Evolutionary conservation across 2,888 invertebrate genomes (phyloP).

Genomic region (Atrina japonica): DNA sequence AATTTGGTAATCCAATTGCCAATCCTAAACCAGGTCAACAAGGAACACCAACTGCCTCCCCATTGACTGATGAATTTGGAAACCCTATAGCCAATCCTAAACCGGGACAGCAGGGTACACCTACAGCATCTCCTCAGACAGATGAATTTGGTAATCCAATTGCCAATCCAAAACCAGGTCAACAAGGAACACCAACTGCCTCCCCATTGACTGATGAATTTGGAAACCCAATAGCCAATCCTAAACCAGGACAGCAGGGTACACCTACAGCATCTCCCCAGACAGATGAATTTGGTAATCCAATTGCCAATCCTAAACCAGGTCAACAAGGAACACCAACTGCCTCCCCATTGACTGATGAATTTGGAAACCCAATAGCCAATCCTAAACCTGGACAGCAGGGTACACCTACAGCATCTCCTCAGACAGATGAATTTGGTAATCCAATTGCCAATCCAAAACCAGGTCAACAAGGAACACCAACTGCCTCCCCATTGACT

Average conservation of each 20-base stretch:
- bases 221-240: slow-evolving; percentile 13
- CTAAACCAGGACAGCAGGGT: background rate
- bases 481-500: slow-evolving; percentile 7
- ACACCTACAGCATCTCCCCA: background rate
- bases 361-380: slow-evolving; percentile 25
- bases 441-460: slow-evolving; percentile 14
- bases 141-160: slow-evolving; percentile 12
- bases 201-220: slow-evolving; percentile 16
- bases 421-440: background rate
- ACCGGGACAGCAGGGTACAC: slow-evolving; percentile 2
- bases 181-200: slow-evolving; percentile 35
- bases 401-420: background rate
- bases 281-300: background rate
- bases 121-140: slow-evolving; percentile 27
- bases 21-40: slow-evolving; percentile 11
- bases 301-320: slow-evolving; percentile 39
- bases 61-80: slow-evolving; percentile 15
- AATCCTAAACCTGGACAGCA: slow-evolving; percentile 3
- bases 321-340: slow-evolving; percentile 52
- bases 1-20: slow-evolving; percentile 14
- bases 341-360: slow-evolving; percentile 40
- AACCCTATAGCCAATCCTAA: slow-evolving; percentile 33
- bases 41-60: slow-evolving; percentile 21
- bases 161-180: background rate
- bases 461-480: slow-evolving; percentile 7